Evolutionary conservation across 2,888 invertebrate species (phyloP), one percentile per base, ranked within the genome.

Genomic region (Andrena marginata): DNA sequence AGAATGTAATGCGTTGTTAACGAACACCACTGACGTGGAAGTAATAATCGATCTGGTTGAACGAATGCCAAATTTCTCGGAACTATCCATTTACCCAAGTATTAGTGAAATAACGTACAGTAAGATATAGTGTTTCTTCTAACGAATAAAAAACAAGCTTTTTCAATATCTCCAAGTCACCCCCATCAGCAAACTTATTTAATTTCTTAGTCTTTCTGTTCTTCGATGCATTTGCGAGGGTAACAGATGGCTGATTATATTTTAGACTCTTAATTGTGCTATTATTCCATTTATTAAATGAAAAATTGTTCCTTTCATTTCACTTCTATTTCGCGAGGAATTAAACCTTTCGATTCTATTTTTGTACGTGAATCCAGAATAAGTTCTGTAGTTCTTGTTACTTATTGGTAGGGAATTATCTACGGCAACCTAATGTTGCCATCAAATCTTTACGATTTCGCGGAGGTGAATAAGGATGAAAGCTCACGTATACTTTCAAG

Each of bases 31-130:
- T 5, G 26, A 23, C 26, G n/a, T 16, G n/a, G 48, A 35, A 26
- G 10, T 20, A 51, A 77, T 77, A 72, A 79, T 67, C 67, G 31
- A 67, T 62, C 48, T 33, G 8, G 60, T 79, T 72, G 72, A 72
- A 62, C 10, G 33, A 29, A 0, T 20, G 80, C 67, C 80, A 80
- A 80, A 62, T 56, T 29, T 56, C 48, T 4, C 23, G 4, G 26
- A 23, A 26, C 63, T 23, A 8, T 59, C 13, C 10, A 16, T 35
- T 48, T 23, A 48, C 16, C 13, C 1, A 48, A 20, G 6, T 20
- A 33, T 68, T 23, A 29, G 31, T 13, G 26, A n/a, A 56, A 35
- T 1, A 2, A 29, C 10, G 13, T 26, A n/a, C 56, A 71, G 56
- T 70, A n/a, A 79, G 48, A 56, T 54, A 63, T 4, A 16, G 5